Evolutionary conservation across 2,797 vertebrate species (phyloP).

Genomic region (Ispidina lecontei): DNA sequence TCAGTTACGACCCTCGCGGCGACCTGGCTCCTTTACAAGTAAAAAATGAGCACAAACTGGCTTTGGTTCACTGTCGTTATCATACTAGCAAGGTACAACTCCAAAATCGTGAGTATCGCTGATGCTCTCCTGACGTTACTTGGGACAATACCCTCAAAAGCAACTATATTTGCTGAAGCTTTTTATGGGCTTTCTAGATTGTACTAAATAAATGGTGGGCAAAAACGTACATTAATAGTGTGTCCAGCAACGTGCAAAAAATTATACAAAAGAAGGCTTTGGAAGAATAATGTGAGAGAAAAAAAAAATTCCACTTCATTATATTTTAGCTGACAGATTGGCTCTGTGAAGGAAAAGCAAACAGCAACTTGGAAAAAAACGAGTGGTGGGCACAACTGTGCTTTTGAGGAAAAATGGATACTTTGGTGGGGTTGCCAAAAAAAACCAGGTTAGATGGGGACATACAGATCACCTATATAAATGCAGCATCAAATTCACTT

Average conservation of each 20-base stretch:
- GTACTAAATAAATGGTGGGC: background rate
- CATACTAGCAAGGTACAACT: fast-evolving
- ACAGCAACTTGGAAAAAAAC: background rate
- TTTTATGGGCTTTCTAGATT: background rate
- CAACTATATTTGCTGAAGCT: background rate
- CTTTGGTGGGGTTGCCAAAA: background rate
- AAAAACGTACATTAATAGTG: background rate
- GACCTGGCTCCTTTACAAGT: background rate
- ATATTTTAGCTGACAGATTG: background rate
- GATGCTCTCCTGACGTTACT: fast-evolving
- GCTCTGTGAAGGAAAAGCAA: background rate
- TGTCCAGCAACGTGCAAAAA: background rate
- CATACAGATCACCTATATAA: background rate
- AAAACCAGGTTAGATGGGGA: background rate
- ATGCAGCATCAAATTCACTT: background rate
- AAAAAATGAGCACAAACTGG: background rate
- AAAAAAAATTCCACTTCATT: background rate
- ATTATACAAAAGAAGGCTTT: background rate
- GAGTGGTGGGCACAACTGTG: fast-evolving
- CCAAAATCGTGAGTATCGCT: fast-evolving
- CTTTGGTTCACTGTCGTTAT: fast-evolving
- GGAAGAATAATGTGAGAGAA: background rate
- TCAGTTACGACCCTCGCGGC: fast-evolving
- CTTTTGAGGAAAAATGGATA: background rate
- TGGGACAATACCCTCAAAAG: fast-evolving